Conservation (phyloP, 2,797 vertebrate species). For the Lagocephalus sceleratus region DNA sequence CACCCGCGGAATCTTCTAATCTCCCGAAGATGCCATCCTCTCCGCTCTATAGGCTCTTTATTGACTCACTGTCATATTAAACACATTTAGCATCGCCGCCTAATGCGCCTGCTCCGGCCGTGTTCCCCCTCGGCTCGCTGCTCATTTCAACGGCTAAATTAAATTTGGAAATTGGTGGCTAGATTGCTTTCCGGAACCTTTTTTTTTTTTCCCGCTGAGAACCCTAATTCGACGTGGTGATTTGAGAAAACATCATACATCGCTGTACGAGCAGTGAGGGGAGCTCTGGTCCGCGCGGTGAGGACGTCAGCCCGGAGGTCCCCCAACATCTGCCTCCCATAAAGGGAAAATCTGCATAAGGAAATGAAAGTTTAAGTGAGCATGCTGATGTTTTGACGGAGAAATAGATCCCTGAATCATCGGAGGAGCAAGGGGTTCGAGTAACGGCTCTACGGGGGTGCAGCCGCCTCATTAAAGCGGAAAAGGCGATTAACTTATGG, state of each 20-base stretch:
- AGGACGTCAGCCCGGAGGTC: background rate
- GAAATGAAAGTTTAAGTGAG: conserved; percentile 1
- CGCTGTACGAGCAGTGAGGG: background rate
- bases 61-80: conserved; percentile 3
- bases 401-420: background rate
- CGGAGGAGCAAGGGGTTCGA: background rate
- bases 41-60: background rate
- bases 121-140: conserved; percentile 31
- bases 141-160: conserved; percentile 31
- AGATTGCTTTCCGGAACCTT: conserved; percentile 13
- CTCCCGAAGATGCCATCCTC: conserved; percentile 3
- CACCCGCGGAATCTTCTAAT: conserved; percentile 13
- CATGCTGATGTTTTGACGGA: background rate
- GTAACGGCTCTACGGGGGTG: background rate
- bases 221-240: conserved; percentile 1
- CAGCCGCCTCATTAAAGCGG: too few species aligned
- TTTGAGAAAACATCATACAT: background rate
- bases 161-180: conserved; percentile 21
- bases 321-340: background rate
- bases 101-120: conserved; percentile 4
- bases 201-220: conserved; percentile 14
- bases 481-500: too few species aligned
- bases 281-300: background rate
- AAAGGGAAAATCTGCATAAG: background rate
- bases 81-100: conserved; percentile 6